Percentiles rank a stretch among this genome's conserved stretches.
Conservation (phyloP, 2,888 invertebrate genomes). For the Ennomos fuscantarius region DNA sequence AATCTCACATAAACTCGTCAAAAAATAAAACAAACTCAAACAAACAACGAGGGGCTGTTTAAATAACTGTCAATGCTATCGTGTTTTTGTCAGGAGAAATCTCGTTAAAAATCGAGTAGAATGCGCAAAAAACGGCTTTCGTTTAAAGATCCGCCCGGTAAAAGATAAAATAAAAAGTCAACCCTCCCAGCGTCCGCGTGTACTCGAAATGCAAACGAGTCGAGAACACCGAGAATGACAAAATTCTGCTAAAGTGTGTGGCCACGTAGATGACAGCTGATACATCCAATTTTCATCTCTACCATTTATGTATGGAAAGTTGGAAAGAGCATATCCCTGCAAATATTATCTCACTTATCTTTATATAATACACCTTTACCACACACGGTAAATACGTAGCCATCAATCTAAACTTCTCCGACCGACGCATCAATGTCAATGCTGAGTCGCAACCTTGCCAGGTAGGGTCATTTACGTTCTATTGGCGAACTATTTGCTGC, state of each 20-base stretch:
- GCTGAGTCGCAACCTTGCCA: constrained; percentile 42
- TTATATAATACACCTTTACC: constrained; percentile 1
- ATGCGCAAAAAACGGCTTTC: constrained; percentile 70
- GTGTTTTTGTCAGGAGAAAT: constrained; percentile 63
- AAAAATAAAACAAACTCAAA: constrained; percentile 49
- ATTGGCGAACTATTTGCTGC: constrained; percentile 66
- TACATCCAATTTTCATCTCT: constrained; percentile 42
- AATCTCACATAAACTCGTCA: constrained; percentile 15
- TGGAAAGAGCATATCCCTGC: constrained; percentile 4
- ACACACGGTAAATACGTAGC: constrained; percentile 37
- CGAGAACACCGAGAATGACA: constrained; percentile 56
- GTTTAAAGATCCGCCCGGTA: constrained; percentile 68
- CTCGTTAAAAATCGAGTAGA: constrained; percentile 72
- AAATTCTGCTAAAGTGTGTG: constrained; percentile 54
- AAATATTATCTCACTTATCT: not conserved
- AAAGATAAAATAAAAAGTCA: constrained; percentile 57
- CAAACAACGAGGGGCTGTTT: constrained; percentile 63
- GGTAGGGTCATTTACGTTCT: constrained; percentile 59
- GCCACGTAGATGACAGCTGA: constrained; percentile 35
- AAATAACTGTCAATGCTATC: constrained; percentile 72
- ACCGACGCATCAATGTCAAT: constrained; percentile 58
- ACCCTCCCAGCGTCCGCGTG: constrained; percentile 52
- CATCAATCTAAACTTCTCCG: constrained; percentile 49
- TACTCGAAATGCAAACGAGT: constrained; percentile 72
- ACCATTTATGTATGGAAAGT: constrained; percentile 25